phyloP scores from a whole-genome alignment of 1,140 invertebrate genomes.

The Ips nitidus region DNA sequence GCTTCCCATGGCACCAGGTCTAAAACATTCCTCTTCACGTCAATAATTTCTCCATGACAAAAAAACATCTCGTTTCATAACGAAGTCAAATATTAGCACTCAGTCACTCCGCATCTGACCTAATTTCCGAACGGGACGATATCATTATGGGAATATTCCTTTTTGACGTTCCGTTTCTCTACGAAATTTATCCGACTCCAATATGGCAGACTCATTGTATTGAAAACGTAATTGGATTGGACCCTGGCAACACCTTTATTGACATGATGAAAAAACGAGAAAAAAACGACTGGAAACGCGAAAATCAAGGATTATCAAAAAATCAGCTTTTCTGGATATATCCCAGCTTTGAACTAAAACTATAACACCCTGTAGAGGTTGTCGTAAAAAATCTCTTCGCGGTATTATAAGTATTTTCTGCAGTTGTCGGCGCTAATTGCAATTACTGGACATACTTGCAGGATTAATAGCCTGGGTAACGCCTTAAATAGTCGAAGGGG shows the following conservation, averaged over 20 bases:
- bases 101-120: not conserved
- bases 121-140: not conserved
- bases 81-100: not conserved
- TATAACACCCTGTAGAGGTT: too few relatives aligned
- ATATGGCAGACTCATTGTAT: not conserved
- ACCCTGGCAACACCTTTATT: conserved; percentile 2
- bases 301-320: not conserved
- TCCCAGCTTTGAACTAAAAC: too few relatives aligned
- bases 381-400: not conserved
- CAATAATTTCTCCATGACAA: too few relatives aligned
- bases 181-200: conserved; percentile 1
- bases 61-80: not conserved
- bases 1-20: too few relatives aligned
- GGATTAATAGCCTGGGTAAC: conserved; percentile 10
- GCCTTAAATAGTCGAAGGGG: not conserved
- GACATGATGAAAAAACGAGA: conserved; percentile 1
- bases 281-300: not conserved
- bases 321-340: not conserved
- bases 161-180: not conserved
- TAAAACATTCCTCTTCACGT: too few relatives aligned
- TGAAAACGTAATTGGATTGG: conserved; percentile 1
- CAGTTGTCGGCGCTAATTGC: conserved; percentile 4
- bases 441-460: not conserved
- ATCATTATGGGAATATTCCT: conserved; percentile 1
- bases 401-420: not conserved